These are phyloP conservation scores for Rhynchotus rufescens DNA, from an alignment of 2,797 vertebrate genomes.

Conservation along the genomic window DNA sequence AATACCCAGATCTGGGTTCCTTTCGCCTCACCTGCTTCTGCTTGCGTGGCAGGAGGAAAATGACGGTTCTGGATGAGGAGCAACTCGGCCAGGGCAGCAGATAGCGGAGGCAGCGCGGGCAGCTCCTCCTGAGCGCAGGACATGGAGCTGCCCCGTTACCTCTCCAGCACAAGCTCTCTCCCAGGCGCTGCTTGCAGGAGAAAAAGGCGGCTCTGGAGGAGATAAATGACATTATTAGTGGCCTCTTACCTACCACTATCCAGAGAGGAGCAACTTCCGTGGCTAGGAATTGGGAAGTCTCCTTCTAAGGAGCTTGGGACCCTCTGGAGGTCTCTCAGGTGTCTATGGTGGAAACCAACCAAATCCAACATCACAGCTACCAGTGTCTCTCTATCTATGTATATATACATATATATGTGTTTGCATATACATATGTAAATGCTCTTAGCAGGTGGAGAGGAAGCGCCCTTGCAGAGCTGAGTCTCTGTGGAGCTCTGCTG, in stretches of 20 bases:
- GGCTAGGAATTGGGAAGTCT: background rate
- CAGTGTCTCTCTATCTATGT: too few relatives aligned
- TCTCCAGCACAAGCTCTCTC: background rate
- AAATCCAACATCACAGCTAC: rapidly evolving
- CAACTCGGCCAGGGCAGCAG: background rate
- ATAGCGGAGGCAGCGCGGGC: background rate
- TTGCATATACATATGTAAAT: background rate
- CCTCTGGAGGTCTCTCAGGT: background rate
- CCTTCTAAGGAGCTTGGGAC: background rate
- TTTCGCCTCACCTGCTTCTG: background rate
- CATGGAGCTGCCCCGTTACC: background rate
- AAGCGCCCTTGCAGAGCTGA: background rate
- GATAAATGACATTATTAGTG: background rate
- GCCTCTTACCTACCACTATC: background rate
- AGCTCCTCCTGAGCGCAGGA: background rate
- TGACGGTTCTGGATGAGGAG: too few relatives aligned
- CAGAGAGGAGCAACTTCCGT: background rate
- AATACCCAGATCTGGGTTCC: background rate
- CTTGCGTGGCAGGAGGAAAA: background rate
- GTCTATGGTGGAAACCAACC: background rate
- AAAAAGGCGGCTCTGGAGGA: background rate
- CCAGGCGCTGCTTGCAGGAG: background rate
- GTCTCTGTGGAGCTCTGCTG: background rate
- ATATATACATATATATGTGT: too few relatives aligned
- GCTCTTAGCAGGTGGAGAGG: background rate